A percentile compares a stretch with the other conserved stretches of the same genome.
phyloP scores from a whole-genome alignment of 2,888 invertebrate species.

The Omphaloscelis lunosa region DNA sequence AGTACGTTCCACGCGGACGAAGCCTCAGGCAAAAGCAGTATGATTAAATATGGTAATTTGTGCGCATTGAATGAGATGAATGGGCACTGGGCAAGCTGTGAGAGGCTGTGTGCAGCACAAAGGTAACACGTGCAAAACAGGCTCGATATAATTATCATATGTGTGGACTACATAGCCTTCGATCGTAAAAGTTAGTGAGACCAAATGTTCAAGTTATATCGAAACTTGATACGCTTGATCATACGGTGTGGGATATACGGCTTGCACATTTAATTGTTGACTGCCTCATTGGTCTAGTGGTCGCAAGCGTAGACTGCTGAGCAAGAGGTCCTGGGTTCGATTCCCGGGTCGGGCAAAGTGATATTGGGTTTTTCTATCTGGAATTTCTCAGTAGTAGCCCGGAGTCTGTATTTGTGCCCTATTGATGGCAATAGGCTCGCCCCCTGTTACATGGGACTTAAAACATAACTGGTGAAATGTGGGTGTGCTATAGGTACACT shows the following conservation, averaged over 20 bases:
- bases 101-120: slow-evolving; percentile 31
- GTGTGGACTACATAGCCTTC: slow-evolving; percentile 61
- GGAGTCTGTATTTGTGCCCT: no score
- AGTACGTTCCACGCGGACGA: no score
- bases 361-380: no score
- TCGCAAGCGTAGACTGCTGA: no score
- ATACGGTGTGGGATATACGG: slow-evolving; percentile 2
- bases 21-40: background rate
- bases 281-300: no score
- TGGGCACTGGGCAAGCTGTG: slow-evolving; percentile 31
- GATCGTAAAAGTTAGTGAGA: slow-evolving; percentile 55
- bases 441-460: no score
- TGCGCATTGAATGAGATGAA: slow-evolving; percentile 59
- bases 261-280: background rate
- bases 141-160: slow-evolving; percentile 43
- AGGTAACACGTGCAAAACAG: slow-evolving; percentile 54
- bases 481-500: no score
- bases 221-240: slow-evolving; percentile 44
- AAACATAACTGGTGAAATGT: no score
- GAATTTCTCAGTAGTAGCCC: no score
- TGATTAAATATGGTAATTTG: slow-evolving; percentile 57
- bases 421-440: no score
- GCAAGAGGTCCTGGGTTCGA: no score
- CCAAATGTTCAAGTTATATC: slow-evolving; percentile 33
- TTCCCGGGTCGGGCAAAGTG: no score